Evolutionary conservation across 2,113 vertebrate genomes (phyloP).

Genomic region (Cardinalis cardinalis): DNA sequence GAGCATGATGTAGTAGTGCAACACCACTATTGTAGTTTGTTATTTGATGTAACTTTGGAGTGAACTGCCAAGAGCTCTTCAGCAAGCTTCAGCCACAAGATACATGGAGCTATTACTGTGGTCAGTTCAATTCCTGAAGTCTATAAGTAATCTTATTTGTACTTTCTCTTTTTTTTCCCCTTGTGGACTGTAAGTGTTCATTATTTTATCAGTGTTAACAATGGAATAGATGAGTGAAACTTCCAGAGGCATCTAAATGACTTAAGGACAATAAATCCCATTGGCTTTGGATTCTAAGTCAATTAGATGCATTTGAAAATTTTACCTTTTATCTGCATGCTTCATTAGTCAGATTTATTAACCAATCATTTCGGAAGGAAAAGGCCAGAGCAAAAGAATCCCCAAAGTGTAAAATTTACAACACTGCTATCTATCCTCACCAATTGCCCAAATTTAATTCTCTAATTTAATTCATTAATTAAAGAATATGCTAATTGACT

Average conservation of each 20-base stretch:
- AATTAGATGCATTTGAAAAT: conserved; percentile 61
- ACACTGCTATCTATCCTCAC: conserved; percentile 49
- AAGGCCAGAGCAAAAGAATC: conserved; percentile 48
- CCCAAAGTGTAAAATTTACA: conserved; percentile 63
- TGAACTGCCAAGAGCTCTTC: background rate
- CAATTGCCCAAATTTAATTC: conserved; percentile 58
- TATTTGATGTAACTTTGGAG: background rate
- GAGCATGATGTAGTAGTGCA: background rate
- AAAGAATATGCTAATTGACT: conserved; percentile 62
- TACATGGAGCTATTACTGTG: background rate
- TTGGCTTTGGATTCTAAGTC: conserved; percentile 57
- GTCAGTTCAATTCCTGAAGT: conserved; percentile 9
- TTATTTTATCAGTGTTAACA: conserved; percentile 55
- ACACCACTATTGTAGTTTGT: background rate
- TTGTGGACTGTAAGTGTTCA: conserved; percentile 4
- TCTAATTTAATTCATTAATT: conserved; percentile 67
- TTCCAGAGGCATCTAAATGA: conserved; percentile 45
- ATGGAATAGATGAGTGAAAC: conserved; percentile 20
- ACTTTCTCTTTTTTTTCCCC: background rate
- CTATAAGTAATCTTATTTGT: conserved; percentile 1
- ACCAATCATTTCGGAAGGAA: conserved; percentile 55
- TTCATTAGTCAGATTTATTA: conserved; percentile 64
- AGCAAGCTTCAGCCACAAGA: background rate
- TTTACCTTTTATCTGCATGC: conserved; percentile 58
- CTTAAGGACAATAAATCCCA: conserved; percentile 56